phyloP scores from a whole-genome alignment of 2,797 vertebrate genomes.

The Xyrichtys novacula region DNA sequence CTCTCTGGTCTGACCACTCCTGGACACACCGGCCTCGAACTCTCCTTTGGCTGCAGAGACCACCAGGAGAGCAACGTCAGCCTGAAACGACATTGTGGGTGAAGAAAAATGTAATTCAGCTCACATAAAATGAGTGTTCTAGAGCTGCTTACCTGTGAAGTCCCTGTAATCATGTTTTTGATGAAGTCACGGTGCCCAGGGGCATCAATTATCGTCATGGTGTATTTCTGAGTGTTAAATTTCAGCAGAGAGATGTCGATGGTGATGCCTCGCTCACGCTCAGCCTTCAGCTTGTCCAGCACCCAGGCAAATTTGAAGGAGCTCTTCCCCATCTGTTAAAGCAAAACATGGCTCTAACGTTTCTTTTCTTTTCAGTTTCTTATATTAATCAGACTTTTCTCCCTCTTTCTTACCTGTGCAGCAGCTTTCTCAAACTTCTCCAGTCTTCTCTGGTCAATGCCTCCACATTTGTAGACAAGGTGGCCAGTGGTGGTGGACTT shows the following conservation, averaged over 20 bases:
- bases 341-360: fast-evolving
- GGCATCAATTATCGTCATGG: conserved; percentile 88
- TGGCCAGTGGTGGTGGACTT: conserved; percentile 90
- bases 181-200: conserved; percentile 89
- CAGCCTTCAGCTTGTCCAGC: conserved; percentile 87
- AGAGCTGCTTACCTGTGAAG: conserved; percentile 79
- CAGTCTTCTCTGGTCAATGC: conserved; percentile 83
- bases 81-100: conserved; percentile 67
- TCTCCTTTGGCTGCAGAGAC: conserved; percentile 88
- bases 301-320: conserved; percentile 90
- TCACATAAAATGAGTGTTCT: fast-evolving
- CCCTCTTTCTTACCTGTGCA: conserved; percentile 73
- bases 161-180: conserved; percentile 91
- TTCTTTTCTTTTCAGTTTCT: too few species aligned
- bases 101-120: fast-evolving
- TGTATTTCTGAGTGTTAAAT: conserved; percentile 86
- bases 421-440: conserved; percentile 89
- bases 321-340: conserved; percentile 83
- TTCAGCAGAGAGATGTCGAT: conserved; percentile 87
- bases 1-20: conserved; percentile 88
- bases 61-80: conserved; percentile 86
- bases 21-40: conserved; percentile 86
- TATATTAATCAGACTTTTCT: too few species aligned
- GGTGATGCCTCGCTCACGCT: conserved; percentile 87
- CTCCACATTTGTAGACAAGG: conserved; percentile 88